phyloP scores from a whole-genome alignment of 2,888 invertebrate species.

The Ditylenchus weischeri region DNA sequence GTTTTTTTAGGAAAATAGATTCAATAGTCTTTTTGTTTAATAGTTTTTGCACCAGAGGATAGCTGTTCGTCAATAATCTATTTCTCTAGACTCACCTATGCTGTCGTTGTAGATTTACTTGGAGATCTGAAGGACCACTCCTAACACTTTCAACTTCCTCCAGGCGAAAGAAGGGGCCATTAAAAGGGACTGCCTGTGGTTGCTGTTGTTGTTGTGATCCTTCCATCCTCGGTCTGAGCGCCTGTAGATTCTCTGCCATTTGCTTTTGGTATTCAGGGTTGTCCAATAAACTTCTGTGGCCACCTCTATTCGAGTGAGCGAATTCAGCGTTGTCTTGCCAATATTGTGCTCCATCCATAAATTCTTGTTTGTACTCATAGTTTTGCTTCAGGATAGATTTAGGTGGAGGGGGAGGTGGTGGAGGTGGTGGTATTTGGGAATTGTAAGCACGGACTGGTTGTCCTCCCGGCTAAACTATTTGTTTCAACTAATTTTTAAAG shows the following conservation, averaged over 20 bases:
- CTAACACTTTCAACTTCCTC: slow-evolving; percentile 45
- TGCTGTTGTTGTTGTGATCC: too few relatives aligned
- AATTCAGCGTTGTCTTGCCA: slow-evolving; percentile 29
- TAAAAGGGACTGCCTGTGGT: slow-evolving; percentile 43
- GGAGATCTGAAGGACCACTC: not conserved
- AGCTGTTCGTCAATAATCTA: too few relatives aligned
- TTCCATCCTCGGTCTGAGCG: slow-evolving; percentile 34
- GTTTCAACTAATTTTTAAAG: too few relatives aligned
- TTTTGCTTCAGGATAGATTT: slow-evolving; percentile 38
- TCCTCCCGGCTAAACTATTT: too few relatives aligned
- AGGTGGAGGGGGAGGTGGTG: too few relatives aligned
- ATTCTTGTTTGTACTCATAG: slow-evolving; percentile 28
- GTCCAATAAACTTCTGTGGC: not conserved
- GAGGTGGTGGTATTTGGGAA: too few relatives aligned
- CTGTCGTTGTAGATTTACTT: slow-evolving; percentile 39
- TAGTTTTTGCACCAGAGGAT: too few relatives aligned
- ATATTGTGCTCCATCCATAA: slow-evolving; percentile 18
- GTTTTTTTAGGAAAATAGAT: too few relatives aligned
- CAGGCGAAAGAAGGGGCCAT: slow-evolving; percentile 57
- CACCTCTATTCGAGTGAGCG: not conserved
- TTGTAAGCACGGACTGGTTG: too few relatives aligned
- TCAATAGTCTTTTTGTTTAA: too few relatives aligned
- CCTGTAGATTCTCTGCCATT: slow-evolving; percentile 54
- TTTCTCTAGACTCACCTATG: slow-evolving; percentile 21
- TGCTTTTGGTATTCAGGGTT: slow-evolving; percentile 19